Percentiles rank a stretch among this genome's conserved stretches.
Conservation (phyloP, 2,113 vertebrate species). For the Corythornis madagascariensis region DNA sequence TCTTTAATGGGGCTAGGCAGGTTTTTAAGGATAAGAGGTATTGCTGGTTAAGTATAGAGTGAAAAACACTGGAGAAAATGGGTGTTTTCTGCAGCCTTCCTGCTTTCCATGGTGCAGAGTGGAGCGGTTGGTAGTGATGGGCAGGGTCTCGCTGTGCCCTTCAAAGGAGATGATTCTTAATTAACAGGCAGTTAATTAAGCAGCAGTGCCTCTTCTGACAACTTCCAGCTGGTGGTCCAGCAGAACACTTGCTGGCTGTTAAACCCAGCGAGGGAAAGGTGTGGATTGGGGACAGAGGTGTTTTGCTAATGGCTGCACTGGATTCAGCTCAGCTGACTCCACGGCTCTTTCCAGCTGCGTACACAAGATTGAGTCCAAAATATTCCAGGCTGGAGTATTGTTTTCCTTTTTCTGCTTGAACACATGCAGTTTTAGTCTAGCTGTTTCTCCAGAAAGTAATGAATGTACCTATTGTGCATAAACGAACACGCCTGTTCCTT, state of each 20-base stretch:
- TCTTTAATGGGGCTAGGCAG: neutral
- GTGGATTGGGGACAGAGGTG: neutral
- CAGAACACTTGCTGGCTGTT: neutral
- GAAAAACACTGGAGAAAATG: neutral
- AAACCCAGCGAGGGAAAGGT: neutral
- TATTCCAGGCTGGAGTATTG: neutral
- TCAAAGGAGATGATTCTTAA: neutral
- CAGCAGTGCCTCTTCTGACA: neutral
- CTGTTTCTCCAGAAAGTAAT: neutral
- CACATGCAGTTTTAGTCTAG: neutral
- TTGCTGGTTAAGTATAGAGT: neutral
- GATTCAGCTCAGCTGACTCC: neutral
- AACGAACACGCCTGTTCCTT: neutral
- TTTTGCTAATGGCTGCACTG: neutral
- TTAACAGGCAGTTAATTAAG: neutral
- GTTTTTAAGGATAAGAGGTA: neutral
- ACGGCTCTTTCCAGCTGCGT: neutral
- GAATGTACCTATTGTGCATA: slow-evolving; percentile 23
- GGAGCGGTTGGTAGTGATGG: neutral
- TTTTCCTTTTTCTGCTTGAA: neutral
- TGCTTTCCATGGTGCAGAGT: neutral
- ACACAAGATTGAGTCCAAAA: neutral
- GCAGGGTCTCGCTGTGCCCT: neutral
- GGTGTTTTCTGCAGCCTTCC: neutral
- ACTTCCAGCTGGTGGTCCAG: neutral